Percentiles rank a stretch among this genome's conserved stretches.
Evolutionary conservation across 2,888 invertebrate species (phyloP).

Genomic region (Lasiommata megera): DNA sequence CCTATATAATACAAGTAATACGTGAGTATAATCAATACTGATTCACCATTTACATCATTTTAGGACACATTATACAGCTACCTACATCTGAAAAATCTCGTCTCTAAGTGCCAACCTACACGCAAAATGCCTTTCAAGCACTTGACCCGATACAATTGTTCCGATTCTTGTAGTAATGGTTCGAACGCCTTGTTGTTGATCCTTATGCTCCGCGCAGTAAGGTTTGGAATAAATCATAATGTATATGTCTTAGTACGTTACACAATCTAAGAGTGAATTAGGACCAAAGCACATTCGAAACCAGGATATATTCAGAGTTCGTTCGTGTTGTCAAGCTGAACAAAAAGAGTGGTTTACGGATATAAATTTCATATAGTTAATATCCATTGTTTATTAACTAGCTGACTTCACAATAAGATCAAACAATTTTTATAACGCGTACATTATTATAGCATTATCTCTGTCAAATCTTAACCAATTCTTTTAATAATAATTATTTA

Average conservation of each 20-base stretch:
- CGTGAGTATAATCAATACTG: neutral
- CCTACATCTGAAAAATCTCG: conserved; percentile 8
- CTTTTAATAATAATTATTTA: too few species aligned
- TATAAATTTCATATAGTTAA: too few species aligned
- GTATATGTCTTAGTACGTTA: neutral
- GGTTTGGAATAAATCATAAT: neutral
- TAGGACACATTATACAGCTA: conserved; percentile 1
- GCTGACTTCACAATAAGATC: too few species aligned
- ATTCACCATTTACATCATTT: neutral
- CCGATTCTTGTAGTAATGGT: conserved; percentile 4
- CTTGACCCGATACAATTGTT: conserved; percentile 27
- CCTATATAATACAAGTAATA: neutral
- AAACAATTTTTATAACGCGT: too few species aligned
- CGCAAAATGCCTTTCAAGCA: conserved; percentile 26
- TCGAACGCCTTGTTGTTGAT: neutral
- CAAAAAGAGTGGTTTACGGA: too few species aligned
- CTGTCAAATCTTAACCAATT: too few species aligned
- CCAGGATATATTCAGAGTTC: too few species aligned
- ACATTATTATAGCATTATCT: too few species aligned
- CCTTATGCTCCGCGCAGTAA: neutral
- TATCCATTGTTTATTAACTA: too few species aligned
- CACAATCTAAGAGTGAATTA: neutral
- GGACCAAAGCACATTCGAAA: neutral
- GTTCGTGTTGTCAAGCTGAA: too few species aligned
- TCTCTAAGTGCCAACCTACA: conserved; percentile 13